Evolutionary conservation across 2,888 invertebrate species (phyloP), one percentile per base, ranked within the genome.

Genomic region (Colostygia pectinataria): DNA sequence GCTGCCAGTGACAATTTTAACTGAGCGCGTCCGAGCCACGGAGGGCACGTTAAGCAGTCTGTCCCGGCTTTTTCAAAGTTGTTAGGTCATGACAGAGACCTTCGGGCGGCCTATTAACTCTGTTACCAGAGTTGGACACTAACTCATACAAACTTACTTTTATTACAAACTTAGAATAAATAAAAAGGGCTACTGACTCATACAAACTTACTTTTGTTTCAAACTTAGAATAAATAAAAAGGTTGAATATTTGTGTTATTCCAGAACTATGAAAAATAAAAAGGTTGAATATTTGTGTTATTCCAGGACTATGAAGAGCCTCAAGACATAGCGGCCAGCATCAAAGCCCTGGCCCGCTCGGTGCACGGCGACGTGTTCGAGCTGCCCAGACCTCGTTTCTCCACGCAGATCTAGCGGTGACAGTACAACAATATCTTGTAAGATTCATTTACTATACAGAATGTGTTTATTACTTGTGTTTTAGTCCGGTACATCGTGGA

Each of bases 341-440:
- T 98, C 77, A 95, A 96, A 83, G 97, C 97, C n/a, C 86, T 98
- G 68, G 97, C 97, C 12, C 95, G 95, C 68, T 97, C 97, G 65
- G 96, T 97, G 53, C 96, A 96, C 83, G 96, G 95, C 53, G 96
- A 97, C 83, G 94, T 96, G 62, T 97, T 96, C 86, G 98, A 97
- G 72, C 88, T 97, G 73, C 98, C 98, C 31, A 92, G 95, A 55
- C 96, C 96, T 57, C 93, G 96, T 71, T 94, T 96, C 91, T 95
- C 95, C 78, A 95, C 95, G 55, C 95, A 95, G 91, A 95, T 96
- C 89, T 96, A 94, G 92, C 71, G 46, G 44, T 36, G 13, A 8
- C 9, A 34, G 13, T 14, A 41, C 36, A 40, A n/a, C 24, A n/a
- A 33, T 41, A 32, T 18, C 2, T 38, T 29, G 48, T 55, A 53